These are phyloP conservation scores for Chlamydotis undulata DNA, from an alignment of 2,113 vertebrate species.

Conservation along the genomic window DNA sequence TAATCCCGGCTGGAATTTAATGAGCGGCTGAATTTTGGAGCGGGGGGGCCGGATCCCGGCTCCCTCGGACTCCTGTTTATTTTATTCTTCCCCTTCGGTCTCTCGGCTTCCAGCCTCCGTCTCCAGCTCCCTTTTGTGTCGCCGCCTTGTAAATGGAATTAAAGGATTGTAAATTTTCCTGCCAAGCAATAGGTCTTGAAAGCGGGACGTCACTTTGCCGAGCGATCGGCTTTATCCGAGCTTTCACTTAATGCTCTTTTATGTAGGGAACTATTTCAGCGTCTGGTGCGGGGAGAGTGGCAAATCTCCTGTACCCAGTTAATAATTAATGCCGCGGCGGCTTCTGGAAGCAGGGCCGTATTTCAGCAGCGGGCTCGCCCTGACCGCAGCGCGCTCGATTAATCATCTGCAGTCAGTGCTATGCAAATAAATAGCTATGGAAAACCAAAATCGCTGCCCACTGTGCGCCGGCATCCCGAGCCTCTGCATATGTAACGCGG, in stretches of 20 bases:
- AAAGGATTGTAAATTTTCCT: conserved; percentile 54
- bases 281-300: conserved; percentile 4
- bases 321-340: conserved; percentile 43
- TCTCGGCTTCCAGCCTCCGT: neutral
- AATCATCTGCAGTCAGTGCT: neutral
- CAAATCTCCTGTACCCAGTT: neutral
- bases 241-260: conserved; percentile 11
- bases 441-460: neutral
- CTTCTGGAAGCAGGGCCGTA: conserved; percentile 8
- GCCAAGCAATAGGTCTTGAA: conserved; percentile 3
- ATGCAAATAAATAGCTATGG: neutral
- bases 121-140: conserved; percentile 38
- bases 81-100: conserved; percentile 17
- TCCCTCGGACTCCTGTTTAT: conserved; percentile 20
- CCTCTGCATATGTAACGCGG: neutral
- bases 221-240: neutral
- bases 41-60: neutral
- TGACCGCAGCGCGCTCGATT: neutral
- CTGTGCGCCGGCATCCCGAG: neutral
- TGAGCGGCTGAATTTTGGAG: neutral
- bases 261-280: conserved; percentile 2
- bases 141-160: conserved; percentile 61
- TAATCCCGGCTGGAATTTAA: conserved; percentile 55
- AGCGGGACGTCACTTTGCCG: neutral
- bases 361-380: conserved; percentile 7